A percentile compares a stretch with the other conserved stretches of the same genome.
phyloP scores from a whole-genome alignment of 2,113 vertebrate species.

The Pterocles burchelli region DNA sequence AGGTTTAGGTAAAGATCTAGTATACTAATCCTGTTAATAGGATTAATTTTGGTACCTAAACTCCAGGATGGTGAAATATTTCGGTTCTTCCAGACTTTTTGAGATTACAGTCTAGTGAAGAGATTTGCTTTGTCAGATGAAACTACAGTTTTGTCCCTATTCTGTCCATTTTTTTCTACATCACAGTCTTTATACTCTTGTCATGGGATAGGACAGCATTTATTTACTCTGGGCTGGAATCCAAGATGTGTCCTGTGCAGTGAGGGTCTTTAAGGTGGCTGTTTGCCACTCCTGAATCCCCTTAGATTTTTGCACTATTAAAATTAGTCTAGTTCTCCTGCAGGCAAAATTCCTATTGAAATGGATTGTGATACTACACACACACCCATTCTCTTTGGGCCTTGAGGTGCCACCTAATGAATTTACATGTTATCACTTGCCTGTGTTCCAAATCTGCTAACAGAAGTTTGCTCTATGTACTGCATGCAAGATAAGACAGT shows the following conservation, averaged over 20 bases:
- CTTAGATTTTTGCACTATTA: not conserved
- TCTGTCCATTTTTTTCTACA: not conserved
- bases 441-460: not conserved
- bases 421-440: not conserved
- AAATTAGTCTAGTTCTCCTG: not conserved
- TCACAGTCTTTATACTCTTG: not conserved
- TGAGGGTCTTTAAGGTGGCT: not conserved
- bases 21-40: not conserved
- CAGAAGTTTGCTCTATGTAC: not conserved
- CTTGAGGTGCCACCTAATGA: not conserved
- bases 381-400: not conserved
- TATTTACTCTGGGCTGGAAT: not conserved
- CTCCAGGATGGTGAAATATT: not conserved
- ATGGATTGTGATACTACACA: not conserved
- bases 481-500: not conserved
- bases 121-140: constrained; percentile 8
- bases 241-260: not conserved
- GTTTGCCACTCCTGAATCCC: not conserved
- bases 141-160: not conserved
- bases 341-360: constrained; percentile 2
- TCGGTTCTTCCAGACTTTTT: not conserved
- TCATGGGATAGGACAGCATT: not conserved
- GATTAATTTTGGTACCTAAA: not conserved
- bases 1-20: not conserved
- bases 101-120: not conserved